phyloP scores from a whole-genome alignment of 2,888 invertebrate species.

The Pseudococcus jackbeardsleyi region DNA sequence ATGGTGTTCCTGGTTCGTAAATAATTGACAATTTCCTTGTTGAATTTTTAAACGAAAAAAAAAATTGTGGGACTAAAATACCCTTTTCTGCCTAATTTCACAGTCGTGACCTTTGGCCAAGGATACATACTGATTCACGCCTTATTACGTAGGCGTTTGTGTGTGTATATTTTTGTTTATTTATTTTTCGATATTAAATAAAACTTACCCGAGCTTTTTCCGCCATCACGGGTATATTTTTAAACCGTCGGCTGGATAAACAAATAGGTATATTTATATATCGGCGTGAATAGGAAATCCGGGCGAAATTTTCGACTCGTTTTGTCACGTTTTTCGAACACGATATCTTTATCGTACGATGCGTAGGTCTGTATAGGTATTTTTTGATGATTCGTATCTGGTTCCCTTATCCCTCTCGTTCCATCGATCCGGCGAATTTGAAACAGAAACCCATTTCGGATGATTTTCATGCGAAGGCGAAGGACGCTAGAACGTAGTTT shows the following conservation, averaged over 20 bases:
- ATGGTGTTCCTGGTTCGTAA: neutral
- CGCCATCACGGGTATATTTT: neutral
- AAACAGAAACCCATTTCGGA: neutral
- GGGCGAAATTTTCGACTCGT: neutral
- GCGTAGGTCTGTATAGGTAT: neutral
- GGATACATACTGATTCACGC: neutral
- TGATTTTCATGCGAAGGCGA: neutral
- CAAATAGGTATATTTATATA: neutral
- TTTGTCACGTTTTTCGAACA: constrained; percentile 6
- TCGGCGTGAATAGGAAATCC: neutral
- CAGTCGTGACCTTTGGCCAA: neutral
- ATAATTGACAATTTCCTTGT: neutral
- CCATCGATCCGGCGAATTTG: neutral
- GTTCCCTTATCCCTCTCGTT: neutral
- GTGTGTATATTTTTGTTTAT: neutral
- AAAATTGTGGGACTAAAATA: neutral
- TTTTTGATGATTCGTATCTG: neutral
- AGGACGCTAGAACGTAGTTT: neutral
- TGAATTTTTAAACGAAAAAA: neutral
- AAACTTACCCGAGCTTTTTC: neutral
- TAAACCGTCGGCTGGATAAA: neutral
- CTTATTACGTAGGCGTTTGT: constrained; percentile 6
- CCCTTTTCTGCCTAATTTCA: neutral
- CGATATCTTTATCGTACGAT: neutral
- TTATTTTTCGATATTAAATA: neutral